Percentiles rank a stretch among this genome's conserved stretches.
Conservation (phyloP, 2,888 invertebrate genomes). For the Sialis fuliginosa region DNA sequence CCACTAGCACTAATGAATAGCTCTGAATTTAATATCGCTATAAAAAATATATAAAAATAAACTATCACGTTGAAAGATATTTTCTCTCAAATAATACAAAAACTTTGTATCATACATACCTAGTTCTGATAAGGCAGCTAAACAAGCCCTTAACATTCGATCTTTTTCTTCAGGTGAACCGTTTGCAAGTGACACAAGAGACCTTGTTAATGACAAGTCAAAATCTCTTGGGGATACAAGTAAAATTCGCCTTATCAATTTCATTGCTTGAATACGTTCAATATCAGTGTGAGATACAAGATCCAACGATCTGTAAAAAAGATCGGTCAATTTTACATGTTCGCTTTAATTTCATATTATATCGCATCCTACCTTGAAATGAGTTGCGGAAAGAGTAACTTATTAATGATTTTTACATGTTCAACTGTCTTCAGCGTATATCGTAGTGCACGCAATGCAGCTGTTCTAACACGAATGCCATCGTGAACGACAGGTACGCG, state of each 20-base stretch:
- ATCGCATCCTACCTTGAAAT: conserved; percentile 42
- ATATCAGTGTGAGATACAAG: conserved; percentile 78
- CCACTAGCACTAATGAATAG: conserved; percentile 68
- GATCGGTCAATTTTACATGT: too few relatives aligned
- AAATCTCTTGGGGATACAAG: conserved; percentile 46
- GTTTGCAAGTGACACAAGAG: conserved; percentile 66
- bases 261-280: conserved; percentile 80
- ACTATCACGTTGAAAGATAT: not conserved
- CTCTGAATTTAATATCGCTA: conserved; percentile 66
- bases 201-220: conserved; percentile 58
- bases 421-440: conserved; percentile 63
- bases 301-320: conserved; percentile 62
- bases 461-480: conserved; percentile 77
- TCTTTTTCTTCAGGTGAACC: conserved; percentile 67
- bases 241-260: conserved; percentile 59
- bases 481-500: conserved; percentile 71
- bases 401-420: conserved; percentile 63
- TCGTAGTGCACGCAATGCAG: conserved; percentile 70
- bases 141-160: conserved; percentile 63
- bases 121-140: conserved; percentile 78
- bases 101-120: conserved; percentile 31
- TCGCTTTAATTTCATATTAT: not conserved
- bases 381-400: conserved; percentile 67
- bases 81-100: too few relatives aligned
- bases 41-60: conserved; percentile 1